Conservation (phyloP, 1,140 invertebrate species). For the Drosophila pseudoananassae region DNA sequence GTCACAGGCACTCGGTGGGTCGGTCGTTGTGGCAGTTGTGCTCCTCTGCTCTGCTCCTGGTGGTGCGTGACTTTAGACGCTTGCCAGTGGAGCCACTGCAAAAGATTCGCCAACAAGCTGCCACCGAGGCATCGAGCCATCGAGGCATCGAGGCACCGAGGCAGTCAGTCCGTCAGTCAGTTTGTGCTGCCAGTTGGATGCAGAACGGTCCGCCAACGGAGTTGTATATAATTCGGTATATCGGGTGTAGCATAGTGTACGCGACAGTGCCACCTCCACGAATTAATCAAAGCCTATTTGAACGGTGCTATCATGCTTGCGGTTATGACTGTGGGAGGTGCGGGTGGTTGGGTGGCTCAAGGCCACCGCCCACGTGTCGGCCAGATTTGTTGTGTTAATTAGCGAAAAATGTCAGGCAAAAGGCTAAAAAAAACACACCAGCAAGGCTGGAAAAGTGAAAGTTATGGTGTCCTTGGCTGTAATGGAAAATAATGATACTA, state of each 20-base stretch:
- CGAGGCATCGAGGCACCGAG: conserved; percentile 1
- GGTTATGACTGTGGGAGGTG: neutral
- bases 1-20: too few species aligned
- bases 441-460: conserved; percentile 26
- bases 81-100: conserved; percentile 32
- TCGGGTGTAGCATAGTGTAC: conserved; percentile 18
- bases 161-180: conserved; percentile 46
- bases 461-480: conserved; percentile 34
- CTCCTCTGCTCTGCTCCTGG: conserved; percentile 33
- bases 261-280: conserved; percentile 42
- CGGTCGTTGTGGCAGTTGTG: conserved; percentile 26
- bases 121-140: conserved; percentile 13
- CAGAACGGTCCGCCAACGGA: conserved; percentile 62
- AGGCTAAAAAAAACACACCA: conserved; percentile 1
- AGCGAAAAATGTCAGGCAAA: conserved; percentile 34
- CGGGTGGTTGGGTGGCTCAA: conserved; percentile 6
- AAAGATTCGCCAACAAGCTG: conserved; percentile 30
- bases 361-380: conserved; percentile 28
- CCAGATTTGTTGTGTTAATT: conserved; percentile 45
- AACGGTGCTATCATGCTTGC: conserved; percentile 16
- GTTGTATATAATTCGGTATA: conserved; percentile 4
- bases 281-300: conserved; percentile 47
- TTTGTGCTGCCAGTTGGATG: conserved; percentile 63
- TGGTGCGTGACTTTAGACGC: conserved; percentile 51
- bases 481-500: conserved; percentile 33